Evolutionary conservation across 2,797 vertebrate species (phyloP).

Genomic region (Sebastes umbrosus): DNA sequence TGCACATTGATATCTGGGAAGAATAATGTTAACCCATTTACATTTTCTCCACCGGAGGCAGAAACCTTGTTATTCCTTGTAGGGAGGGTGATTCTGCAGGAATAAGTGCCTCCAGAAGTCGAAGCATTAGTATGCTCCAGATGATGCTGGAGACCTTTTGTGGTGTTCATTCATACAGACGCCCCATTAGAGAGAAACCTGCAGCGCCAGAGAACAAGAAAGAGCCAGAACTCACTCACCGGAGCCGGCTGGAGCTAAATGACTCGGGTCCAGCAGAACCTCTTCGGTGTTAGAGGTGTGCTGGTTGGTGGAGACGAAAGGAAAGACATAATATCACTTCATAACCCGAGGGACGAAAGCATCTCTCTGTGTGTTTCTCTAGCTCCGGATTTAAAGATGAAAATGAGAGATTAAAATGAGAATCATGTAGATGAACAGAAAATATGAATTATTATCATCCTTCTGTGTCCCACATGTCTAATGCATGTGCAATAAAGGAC

Average conservation of each 20-base stretch:
- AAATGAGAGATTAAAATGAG: not conserved
- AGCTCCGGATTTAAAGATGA: not conserved
- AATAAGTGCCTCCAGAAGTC: slow-evolving; percentile 12
- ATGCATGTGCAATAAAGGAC: not conserved
- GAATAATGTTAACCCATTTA: slow-evolving; percentile 31
- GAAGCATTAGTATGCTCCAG: slow-evolving; percentile 47
- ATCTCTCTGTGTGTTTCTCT: not conserved
- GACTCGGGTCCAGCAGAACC: slow-evolving; percentile 16
- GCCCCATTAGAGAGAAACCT: slow-evolving; percentile 34
- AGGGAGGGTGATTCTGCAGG: slow-evolving; percentile 32
- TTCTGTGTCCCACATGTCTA: not conserved
- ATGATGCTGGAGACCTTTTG: slow-evolving; percentile 34
- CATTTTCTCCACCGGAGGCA: slow-evolving; percentile 15
- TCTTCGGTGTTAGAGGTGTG: not conserved
- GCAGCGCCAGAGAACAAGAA: not conserved
- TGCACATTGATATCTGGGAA: slow-evolving; percentile 15
- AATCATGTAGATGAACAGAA: not conserved
- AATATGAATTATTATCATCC: not conserved
- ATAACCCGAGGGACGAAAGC: not conserved
- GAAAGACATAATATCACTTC: not conserved
- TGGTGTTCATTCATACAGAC: slow-evolving; percentile 2
- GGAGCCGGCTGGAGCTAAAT: slow-evolving; percentile 1
- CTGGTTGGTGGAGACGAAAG: not conserved
- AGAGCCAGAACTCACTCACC: not conserved
- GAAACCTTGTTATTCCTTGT: not conserved